Conservation (phyloP, 92 coral and sea anemone genomes). For the Zoanthus sociatus region DNA sequence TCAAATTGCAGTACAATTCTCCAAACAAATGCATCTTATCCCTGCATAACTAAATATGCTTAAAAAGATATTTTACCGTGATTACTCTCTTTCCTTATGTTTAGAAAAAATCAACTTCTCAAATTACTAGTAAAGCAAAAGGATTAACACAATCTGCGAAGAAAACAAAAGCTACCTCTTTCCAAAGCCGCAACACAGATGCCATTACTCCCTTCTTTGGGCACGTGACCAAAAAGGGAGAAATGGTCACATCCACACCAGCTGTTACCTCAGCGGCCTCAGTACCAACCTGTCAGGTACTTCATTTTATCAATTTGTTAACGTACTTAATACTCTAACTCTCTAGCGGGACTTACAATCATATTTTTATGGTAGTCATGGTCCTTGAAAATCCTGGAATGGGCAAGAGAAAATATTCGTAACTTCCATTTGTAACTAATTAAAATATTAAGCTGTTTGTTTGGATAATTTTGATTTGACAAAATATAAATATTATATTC, state of each 20-base stretch:
- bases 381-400: no score
- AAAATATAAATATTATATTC: no score
- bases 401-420: no score
- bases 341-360: no score
- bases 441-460: no score
- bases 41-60: no score
- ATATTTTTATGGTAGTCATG: no score
- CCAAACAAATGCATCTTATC: no score
- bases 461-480: no score
- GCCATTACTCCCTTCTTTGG: slow-evolving; percentile 62
- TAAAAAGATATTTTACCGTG: no score
- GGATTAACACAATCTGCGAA: background rate
- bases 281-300: slow-evolving; percentile 61
- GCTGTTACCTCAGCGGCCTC: slow-evolving; percentile 66
- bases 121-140: slow-evolving; percentile 3
- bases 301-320: slow-evolving; percentile 59
- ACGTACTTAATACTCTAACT: background rate
- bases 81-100: background rate
- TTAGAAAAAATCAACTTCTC: slow-evolving; percentile 13
- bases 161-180: slow-evolving; percentile 33
- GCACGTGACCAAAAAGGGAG: slow-evolving; percentile 46
- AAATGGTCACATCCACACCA: slow-evolving; percentile 81
- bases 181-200: slow-evolving; percentile 43
- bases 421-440: no score
- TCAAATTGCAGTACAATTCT: no score